Base-by-base conservation (phyloP, 2,797 vertebrate genomes). In the Morus bassanus region DNA sequence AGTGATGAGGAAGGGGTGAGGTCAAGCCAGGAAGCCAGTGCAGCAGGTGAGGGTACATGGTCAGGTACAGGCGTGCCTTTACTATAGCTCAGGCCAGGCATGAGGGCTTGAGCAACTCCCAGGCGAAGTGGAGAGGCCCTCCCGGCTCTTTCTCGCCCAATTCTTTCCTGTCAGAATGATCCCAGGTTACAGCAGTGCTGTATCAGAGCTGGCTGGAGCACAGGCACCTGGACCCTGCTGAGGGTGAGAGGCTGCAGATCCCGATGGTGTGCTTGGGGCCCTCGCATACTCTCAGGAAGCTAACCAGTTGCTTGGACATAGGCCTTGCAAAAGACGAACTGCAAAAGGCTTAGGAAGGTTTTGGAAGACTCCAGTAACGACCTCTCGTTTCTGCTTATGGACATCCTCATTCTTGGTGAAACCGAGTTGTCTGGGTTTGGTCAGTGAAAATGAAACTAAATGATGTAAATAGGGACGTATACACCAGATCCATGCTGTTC, bases 231-330 rank as follows among this genome's bases (percentile, higher is more conserved):
- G 72, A 59, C 11, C 10, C 3, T 0, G 2, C 41, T 19, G 13
- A 65, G 56, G n/a, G 23, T 18, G 18, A 33, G 67, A 72, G 41
- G 22, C 64, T 80, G 65, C n/a, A 37, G 27, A 17, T 68, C n/a
- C 30, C 0, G 1, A 7, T 2, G 1, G 24, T n/a, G 43, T 1
- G 0, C 30, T 21, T 43, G 15, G 23, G 30, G 23, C 18, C 30
- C 37, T 46, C 0, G 0, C 2, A 1, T 51, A 35, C 22, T 1
- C n/a, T 73, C 2, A 4, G 60, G 51, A 80, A 41, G 18, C 70
- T 35, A 41, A 23, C 30, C 16, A 11, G 0, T 41, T 54, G 22
- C 51, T 57, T 70, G 74, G 69, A 46, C 8, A 1, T 6, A 53
- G 61, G 30, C 72, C 33, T 75, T 89, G 28, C 46, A 43, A 27